Evolutionary conservation across 35 echinoderm and acorn worm species (phyloP).

Genomic region (Stichopus chloronotus): DNA sequence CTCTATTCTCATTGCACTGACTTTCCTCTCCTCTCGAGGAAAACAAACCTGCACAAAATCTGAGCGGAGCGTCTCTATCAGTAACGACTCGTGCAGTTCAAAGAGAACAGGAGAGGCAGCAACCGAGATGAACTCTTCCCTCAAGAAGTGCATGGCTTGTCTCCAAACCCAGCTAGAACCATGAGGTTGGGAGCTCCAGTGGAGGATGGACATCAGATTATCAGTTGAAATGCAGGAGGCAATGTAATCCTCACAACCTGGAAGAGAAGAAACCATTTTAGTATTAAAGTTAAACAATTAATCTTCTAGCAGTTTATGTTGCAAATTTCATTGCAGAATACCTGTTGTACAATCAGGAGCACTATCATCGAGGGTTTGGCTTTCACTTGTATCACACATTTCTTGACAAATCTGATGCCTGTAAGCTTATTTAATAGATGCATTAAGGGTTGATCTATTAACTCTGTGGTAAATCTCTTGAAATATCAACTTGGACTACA

Average conservation of each 20-base stretch:
- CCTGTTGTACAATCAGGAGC: no score
- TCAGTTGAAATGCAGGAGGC: constrained; percentile 78
- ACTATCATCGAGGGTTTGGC: no score
- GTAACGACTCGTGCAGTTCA: constrained; percentile 78
- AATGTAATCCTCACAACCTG: constrained; percentile 93
- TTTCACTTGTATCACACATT: no score
- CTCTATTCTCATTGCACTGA: background rate
- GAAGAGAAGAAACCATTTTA: background rate
- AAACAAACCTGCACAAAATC: constrained; percentile 93
- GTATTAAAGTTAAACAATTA: background rate
- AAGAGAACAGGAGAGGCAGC: constrained; percentile 76
- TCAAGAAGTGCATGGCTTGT: constrained; percentile 93
- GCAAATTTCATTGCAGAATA: no score
- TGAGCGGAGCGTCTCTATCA: constrained; percentile 83
- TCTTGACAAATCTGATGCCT: no score
- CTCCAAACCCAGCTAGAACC: constrained; percentile 93
- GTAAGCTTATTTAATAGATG: no score
- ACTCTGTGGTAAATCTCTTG: no score
- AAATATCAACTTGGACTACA: no score
- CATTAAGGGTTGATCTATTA: no score
- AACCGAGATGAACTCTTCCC: constrained; percentile 84
- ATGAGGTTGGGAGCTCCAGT: constrained; percentile 94
- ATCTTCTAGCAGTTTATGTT: no score
- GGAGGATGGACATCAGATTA: constrained; percentile 86
- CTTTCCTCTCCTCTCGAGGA: background rate